Conservation (phyloP, 1,140 invertebrate genomes). For the Mylabris phalerata region DNA sequence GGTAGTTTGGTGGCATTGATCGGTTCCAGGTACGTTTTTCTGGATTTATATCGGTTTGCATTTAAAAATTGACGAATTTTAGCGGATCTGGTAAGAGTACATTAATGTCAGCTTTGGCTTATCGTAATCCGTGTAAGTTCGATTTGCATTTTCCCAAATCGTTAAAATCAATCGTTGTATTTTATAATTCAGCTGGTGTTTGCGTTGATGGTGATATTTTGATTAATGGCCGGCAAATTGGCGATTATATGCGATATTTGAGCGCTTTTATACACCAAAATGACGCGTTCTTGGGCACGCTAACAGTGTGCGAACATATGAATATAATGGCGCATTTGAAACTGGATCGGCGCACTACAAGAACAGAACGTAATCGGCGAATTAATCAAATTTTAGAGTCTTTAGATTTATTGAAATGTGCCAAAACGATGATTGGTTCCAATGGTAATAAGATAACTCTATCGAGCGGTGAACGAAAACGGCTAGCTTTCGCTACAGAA, state of each 20-base stretch:
- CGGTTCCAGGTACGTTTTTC: constrained; percentile 66
- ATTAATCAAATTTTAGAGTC: constrained; percentile 65
- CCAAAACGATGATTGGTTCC: constrained; percentile 69
- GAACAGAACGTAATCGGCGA: constrained; percentile 52
- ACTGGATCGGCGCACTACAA: constrained; percentile 59
- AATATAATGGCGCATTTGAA: constrained; percentile 81
- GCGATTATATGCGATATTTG: constrained; percentile 67
- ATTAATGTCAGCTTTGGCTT: constrained; percentile 82
- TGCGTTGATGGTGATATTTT: constrained; percentile 67
- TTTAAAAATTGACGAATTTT: constrained; percentile 30
- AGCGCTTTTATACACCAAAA: constrained; percentile 95
- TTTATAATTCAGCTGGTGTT: constrained; percentile 20
- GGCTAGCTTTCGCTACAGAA: constrained; percentile 89
- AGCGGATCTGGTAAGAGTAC: constrained; percentile 94
- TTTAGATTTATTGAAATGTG: constrained; percentile 64
- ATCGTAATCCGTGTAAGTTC: constrained; percentile 56
- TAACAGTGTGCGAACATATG: constrained; percentile 86
- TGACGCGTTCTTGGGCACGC: constrained; percentile 77
- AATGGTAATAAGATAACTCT: constrained; percentile 68
- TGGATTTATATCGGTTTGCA: not conserved
- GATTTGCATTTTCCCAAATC: not conserved
- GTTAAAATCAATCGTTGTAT: not conserved
- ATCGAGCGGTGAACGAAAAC: constrained; percentile 90
- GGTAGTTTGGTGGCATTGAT: constrained; percentile 83
- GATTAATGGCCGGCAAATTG: constrained; percentile 61